phyloP scores from a whole-genome alignment of 2,113 vertebrate species.

The Brachyhypopomus gauderio region DNA sequence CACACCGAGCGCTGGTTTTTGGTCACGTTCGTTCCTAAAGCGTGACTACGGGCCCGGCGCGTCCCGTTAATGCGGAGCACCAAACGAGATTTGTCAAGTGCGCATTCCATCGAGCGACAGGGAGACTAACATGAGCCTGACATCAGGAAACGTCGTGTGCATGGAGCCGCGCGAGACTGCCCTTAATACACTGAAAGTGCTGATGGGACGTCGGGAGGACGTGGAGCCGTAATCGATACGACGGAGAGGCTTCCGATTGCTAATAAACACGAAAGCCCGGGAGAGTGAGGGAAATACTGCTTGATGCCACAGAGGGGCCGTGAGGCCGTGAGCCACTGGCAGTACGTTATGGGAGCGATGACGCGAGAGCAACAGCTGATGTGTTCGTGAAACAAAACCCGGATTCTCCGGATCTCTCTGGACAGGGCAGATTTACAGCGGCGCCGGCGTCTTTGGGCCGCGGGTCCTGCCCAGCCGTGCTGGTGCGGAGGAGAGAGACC shows the following conservation, averaged over 20 bases:
- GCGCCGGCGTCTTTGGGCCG: no score
- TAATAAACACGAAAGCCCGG: constrained; percentile 41
- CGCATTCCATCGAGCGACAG: constrained; percentile 18
- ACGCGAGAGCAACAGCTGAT: no score
- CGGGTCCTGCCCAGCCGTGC: no score
- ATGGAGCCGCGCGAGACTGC: constrained; percentile 1
- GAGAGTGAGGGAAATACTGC: constrained; percentile 32
- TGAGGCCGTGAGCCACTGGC: no score
- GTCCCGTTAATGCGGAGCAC: background rate
- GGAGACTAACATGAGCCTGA: constrained; percentile 29
- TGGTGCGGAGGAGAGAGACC: no score
- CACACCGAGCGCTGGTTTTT: background rate
- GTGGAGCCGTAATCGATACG: constrained; percentile 42
- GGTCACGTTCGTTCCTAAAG: background rate
- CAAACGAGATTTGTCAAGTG: constrained; percentile 26
- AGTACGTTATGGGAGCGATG: no score
- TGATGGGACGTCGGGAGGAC: constrained; percentile 28
- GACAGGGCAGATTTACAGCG: no score
- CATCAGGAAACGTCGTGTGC: constrained; percentile 35
- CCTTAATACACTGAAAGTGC: constrained; percentile 45
- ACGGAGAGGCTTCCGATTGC: constrained; percentile 32
- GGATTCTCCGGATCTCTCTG: no score
- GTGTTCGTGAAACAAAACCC: no score
- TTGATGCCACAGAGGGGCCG: constrained; percentile 25
- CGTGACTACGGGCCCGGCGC: background rate